Conservation (phyloP, 2,797 vertebrate genomes). For the Falco naumanni region DNA sequence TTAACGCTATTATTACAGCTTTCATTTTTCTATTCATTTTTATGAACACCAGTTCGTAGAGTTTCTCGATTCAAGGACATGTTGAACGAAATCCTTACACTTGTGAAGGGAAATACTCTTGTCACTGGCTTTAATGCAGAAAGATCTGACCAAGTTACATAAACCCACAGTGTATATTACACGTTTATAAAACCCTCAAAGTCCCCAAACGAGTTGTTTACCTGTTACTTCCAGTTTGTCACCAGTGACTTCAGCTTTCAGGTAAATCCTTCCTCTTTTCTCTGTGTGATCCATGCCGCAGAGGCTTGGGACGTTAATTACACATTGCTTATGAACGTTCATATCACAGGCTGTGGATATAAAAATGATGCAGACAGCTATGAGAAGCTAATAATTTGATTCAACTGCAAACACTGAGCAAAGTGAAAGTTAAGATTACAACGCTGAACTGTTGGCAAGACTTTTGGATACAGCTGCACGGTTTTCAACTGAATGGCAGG, state of each 20-base stretch:
- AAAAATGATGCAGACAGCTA: slow-evolving; percentile 6
- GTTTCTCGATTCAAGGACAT: background rate
- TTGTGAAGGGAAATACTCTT: background rate
- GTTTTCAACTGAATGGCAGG: fast-evolving
- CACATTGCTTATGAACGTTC: slow-evolving; percentile 98
- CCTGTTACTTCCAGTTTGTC: slow-evolving; percentile 93
- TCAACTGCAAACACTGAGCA: background rate
- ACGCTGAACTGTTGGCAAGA: background rate
- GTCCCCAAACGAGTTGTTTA: slow-evolving; percentile 61
- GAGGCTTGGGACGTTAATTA: slow-evolving; percentile 96
- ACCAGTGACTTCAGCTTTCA: slow-evolving; percentile 92
- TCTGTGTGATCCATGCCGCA: slow-evolving; percentile 98
- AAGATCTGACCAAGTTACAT: background rate
- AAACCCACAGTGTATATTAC: fast-evolving
- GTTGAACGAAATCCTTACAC: background rate
- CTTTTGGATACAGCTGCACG: background rate
- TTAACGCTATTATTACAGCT: background rate
- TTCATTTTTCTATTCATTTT: background rate
- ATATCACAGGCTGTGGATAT: slow-evolving; percentile 90
- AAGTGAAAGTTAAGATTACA: background rate
- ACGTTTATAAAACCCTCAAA: background rate
- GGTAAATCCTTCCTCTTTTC: slow-evolving; percentile 92
- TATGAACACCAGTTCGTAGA: background rate
- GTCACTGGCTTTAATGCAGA: background rate
- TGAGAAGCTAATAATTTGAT: background rate